A percentile compares a stretch with the other conserved stretches of the same genome.
Evolutionary conservation across 2,797 vertebrate genomes (phyloP).

Genomic region (Brachyrhaphis roseni): DNA sequence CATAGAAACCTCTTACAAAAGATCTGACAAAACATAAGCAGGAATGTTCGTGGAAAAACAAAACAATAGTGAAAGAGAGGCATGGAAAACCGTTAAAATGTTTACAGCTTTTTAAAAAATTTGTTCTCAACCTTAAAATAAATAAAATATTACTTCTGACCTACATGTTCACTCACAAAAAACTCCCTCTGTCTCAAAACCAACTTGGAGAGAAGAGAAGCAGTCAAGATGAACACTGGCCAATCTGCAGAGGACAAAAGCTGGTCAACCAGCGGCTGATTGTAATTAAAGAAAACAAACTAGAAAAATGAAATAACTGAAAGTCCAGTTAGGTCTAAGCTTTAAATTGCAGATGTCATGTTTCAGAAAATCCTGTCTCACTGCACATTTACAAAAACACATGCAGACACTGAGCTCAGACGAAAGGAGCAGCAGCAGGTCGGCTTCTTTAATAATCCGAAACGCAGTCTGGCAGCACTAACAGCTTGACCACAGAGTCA

Average conservation of each 20-base stretch:
- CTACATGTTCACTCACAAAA: constrained; percentile 14
- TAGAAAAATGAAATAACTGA: constrained; percentile 2
- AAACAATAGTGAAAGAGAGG: not conserved
- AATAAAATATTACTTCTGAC: not conserved
- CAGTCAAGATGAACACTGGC: constrained; percentile 5
- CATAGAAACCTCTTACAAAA: not conserved
- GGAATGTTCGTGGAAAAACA: not conserved
- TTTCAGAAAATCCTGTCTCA: constrained; percentile 37
- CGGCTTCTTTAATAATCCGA: constrained; percentile 26
- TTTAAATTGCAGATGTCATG: constrained; percentile 38
- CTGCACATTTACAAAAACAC: constrained; percentile 25
- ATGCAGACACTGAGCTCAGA: constrained; percentile 28
- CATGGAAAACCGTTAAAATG: not conserved
- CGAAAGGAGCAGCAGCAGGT: constrained; percentile 6
- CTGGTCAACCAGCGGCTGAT: constrained; percentile 13
- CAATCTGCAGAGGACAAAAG: not conserved
- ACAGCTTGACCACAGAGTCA: constrained; percentile 22
- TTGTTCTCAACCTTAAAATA: not conserved
- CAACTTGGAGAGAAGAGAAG: not conserved
- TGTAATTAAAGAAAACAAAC: not conserved
- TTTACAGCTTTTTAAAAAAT: not conserved
- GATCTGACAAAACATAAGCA: not conserved
- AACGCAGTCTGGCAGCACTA: constrained; percentile 9
- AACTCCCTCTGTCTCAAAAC: not conserved
- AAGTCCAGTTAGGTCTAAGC: not conserved